Evolutionary conservation across 2,113 vertebrate genomes (phyloP).

Genomic region (Nematolebias whitei): DNA sequence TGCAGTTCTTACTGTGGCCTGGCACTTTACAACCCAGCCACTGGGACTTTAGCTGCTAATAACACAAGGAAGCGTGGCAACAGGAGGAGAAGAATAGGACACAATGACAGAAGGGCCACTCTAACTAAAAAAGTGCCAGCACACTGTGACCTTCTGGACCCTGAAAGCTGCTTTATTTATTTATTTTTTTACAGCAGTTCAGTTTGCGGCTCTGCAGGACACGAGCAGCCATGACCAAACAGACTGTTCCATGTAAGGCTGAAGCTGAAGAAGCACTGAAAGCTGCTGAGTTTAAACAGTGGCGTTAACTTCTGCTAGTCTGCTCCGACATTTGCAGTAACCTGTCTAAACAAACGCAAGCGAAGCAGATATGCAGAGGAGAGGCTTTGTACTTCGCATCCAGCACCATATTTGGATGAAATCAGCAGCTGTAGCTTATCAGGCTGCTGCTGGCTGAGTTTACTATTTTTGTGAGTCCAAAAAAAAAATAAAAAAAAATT

Average conservation of each 20-base stretch:
- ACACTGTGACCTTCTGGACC: slow-evolving; percentile 50
- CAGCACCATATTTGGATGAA: slow-evolving; percentile 61
- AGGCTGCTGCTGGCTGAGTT: slow-evolving; percentile 19
- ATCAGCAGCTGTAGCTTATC: slow-evolving; percentile 60
- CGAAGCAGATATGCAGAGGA: slow-evolving; percentile 45
- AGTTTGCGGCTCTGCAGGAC: slow-evolving; percentile 30
- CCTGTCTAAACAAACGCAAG: slow-evolving; percentile 74
- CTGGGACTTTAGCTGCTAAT: slow-evolving; percentile 26
- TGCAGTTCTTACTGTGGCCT: slow-evolving; percentile 35
- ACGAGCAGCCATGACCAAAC: background rate
- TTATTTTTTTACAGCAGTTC: slow-evolving; percentile 26
- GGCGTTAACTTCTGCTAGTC: slow-evolving; percentile 40
- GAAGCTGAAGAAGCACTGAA: slow-evolving; percentile 28
- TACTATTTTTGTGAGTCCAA: background rate
- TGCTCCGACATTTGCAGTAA: slow-evolving; percentile 67
- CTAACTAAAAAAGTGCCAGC: slow-evolving; percentile 23
- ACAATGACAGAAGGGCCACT: slow-evolving; percentile 40
- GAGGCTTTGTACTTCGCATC: slow-evolving; percentile 35
- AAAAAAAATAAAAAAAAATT: background rate
- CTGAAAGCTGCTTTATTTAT: slow-evolving; percentile 30
- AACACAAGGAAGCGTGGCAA: slow-evolving; percentile 38
- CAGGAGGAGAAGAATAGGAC: slow-evolving; percentile 39
- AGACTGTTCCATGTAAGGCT: slow-evolving; percentile 69
- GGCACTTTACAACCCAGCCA: slow-evolving; percentile 53
- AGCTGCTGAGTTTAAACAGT: slow-evolving; percentile 55